Percentiles rank a stretch among this genome's conserved stretches.
These are phyloP conservation scores for Phoeniculus purpureus DNA, from an alignment of 2,797 vertebrate genomes.

Conservation along the genomic window DNA sequence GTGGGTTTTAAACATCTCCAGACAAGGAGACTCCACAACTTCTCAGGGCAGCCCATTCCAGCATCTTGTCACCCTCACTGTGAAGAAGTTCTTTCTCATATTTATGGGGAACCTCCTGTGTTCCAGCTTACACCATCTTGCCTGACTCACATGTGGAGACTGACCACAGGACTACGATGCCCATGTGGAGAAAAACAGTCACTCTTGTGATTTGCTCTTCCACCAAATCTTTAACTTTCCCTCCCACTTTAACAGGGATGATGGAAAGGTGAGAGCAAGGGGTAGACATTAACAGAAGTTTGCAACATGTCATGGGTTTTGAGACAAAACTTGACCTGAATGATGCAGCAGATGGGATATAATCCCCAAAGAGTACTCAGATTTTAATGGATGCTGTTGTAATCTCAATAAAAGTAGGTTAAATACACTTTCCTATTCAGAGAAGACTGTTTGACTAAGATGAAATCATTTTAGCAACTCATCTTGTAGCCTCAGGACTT, in stretches of 20 bases:
- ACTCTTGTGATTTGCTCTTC: not conserved
- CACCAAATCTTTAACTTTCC: not conserved
- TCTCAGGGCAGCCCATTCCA: no score
- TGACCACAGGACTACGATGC: not conserved
- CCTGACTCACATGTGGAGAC: not conserved
- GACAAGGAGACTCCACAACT: no score
- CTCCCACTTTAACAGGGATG: not conserved
- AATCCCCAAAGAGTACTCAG: not conserved
- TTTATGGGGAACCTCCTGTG: no score
- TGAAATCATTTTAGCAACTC: slow-evolving; percentile 1
- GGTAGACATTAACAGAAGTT: not conserved
- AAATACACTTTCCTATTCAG: not conserved
- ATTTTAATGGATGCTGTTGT: not conserved
- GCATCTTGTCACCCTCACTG: no score
- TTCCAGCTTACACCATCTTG: not conserved
- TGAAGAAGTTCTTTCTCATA: no score
- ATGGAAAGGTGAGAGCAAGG: not conserved
- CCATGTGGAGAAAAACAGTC: not conserved
- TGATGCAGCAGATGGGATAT: not conserved
- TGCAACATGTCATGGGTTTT: not conserved
- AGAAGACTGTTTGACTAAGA: not conserved
- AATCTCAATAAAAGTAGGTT: not conserved
- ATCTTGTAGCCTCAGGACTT: not conserved
- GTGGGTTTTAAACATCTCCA: no score
- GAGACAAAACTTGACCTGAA: not conserved